A percentile compares a stretch with the other conserved stretches of the same genome.
phyloP scores from a whole-genome alignment of 2,113 vertebrate genomes.

The Lichenostomus cassidix region DNA sequence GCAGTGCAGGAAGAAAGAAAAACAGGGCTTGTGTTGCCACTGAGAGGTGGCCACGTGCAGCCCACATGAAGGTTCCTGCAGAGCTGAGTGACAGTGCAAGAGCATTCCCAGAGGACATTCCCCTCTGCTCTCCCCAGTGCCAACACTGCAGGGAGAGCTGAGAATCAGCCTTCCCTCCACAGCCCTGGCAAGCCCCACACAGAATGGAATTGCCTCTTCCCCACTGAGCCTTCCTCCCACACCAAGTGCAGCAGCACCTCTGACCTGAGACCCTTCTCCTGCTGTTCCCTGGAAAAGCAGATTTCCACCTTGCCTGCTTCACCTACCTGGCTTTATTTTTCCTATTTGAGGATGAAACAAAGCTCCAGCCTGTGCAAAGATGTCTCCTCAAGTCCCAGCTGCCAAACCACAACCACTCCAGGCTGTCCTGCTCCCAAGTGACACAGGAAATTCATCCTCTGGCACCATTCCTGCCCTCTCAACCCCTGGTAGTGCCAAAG shows the following conservation, averaged over 20 bases:
- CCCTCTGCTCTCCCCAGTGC: not conserved
- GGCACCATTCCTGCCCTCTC: not conserved
- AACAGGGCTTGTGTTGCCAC: not conserved
- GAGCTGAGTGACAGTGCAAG: accelerated
- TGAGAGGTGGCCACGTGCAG: not conserved
- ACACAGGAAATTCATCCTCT: accelerated
- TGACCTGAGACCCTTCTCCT: accelerated
- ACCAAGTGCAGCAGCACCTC: accelerated
- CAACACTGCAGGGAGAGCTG: accelerated
- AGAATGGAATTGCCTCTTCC: not conserved
- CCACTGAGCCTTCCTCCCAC: not conserved
- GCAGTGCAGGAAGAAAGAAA: not conserved
- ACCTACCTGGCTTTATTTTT: accelerated
- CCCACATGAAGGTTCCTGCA: accelerated
- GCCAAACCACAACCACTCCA: not conserved
- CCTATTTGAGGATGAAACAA: not conserved
- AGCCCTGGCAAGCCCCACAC: accelerated
- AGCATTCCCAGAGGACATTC: accelerated
- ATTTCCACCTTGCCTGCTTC: not conserved
- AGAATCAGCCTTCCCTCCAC: not conserved
- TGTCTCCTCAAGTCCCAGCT: not conserved
- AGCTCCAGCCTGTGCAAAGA: not conserved
- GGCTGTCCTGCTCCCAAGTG: accelerated
- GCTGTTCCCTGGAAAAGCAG: not conserved
- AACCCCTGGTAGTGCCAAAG: not conserved